Base-by-base conservation (phyloP, 2,113 vertebrate genomes). In the Gambusia affinis region DNA sequence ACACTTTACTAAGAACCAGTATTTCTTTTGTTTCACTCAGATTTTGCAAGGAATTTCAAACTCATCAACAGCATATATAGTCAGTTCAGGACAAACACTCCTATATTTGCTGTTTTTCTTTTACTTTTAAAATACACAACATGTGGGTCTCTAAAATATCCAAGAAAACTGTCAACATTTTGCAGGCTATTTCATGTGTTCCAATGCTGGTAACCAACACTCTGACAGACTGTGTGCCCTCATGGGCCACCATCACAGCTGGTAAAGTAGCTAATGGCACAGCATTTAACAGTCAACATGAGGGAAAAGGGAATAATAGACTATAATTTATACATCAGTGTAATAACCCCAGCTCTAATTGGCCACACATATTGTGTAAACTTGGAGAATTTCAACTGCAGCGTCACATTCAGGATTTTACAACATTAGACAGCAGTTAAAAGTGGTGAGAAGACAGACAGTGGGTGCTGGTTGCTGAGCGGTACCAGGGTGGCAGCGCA, bases 311-410 rank as follows among this genome's bases (percentile, higher is more conserved):
- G 85, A 91, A 91, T 93, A 89, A 91, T 91, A 88, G 87, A 88
- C 88, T 84, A 83, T 92, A 93, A 94, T 92, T 86, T 88, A 92
- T 88, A 91, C 88, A 88, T 85, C 90, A 88, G 88, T 80, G 92
- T 92, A 87, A 74, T 92, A 93, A 93, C 88, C 85, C 80, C 64
- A 78, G 86, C 84, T 91, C 90, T 94, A 94, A 94, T 94, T 93
- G 93, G 93, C 92, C 92, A 93, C 93, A 93, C 91, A 93, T 84
- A 91, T 89, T 84, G 92, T 84, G 85, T 91, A 90, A 93, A 88
- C 80, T 76, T 61, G 44, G 70, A 84, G 88, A 64, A 82, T 82
- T 88, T 83, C 67, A 83, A 81, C 69, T 33, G 30, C 73, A 76
- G 76, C 61, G 74, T 81, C 69, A 44, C 83, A 62, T 76, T 73